phyloP scores from a whole-genome alignment of 2,113 vertebrate species.

The Lophochroa leadbeateri region DNA sequence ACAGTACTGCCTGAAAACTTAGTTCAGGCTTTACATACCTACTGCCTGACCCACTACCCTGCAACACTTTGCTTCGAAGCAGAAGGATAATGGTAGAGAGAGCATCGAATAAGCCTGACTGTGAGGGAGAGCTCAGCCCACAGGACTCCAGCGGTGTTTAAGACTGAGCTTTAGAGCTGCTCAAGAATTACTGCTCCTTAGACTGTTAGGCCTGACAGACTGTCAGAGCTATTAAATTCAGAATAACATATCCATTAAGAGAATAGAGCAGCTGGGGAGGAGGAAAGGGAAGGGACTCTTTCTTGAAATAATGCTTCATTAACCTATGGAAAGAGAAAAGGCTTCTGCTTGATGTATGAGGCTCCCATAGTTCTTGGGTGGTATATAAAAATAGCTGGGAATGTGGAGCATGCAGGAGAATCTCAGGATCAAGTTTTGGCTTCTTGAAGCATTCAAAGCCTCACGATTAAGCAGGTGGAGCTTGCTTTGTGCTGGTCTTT shows the following conservation, averaged over 20 bases:
- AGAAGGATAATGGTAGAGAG: neutral
- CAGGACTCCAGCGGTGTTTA: constrained; percentile 47
- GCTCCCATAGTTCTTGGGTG: neutral
- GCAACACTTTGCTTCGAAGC: neutral
- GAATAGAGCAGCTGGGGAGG: neutral
- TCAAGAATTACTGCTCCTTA: constrained; percentile 72
- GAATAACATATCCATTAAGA: constrained; percentile 66
- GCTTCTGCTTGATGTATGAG: neutral
- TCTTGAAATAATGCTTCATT: constrained; percentile 33
- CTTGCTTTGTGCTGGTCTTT: neutral
- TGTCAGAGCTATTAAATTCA: constrained; percentile 77
- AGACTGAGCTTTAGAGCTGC: constrained; percentile 66
- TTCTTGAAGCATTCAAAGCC: neutral
- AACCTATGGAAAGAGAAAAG: constrained; percentile 57
- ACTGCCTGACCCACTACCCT: neutral
- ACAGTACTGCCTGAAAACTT: neutral
- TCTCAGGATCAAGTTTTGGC: neutral
- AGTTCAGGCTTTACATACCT: constrained; percentile 22
- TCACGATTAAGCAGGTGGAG: neutral
- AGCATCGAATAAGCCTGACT: neutral
- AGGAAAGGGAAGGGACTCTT: neutral
- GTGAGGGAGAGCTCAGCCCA: constrained; percentile 10
- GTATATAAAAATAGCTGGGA: constrained; percentile 19
- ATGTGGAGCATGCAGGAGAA: neutral
- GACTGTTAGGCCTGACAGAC: constrained; percentile 71